Conservation (phyloP, 2,797 vertebrate species). For the Crenuchus spilurus region DNA sequence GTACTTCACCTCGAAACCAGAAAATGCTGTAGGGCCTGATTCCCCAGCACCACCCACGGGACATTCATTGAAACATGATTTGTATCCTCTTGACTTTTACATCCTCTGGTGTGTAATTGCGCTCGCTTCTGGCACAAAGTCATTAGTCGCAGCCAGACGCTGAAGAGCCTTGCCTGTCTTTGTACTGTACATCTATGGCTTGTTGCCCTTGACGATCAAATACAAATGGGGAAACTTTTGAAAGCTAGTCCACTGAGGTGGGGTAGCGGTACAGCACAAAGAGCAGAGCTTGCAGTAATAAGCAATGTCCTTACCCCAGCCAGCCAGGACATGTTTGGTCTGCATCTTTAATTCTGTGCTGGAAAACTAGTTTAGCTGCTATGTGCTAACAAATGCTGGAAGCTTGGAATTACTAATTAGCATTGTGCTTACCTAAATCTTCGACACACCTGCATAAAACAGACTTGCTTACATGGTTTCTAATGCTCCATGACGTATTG, state of each 20-base stretch:
- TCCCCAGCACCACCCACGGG: conserved; percentile 24
- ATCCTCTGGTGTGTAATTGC: conserved; percentile 72
- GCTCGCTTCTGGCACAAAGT: conserved; percentile 68
- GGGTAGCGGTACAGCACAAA: conserved; percentile 60
- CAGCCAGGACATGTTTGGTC: no score
- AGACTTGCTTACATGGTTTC: no score
- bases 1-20: neutral
- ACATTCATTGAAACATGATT: conserved; percentile 61
- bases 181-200: conserved; percentile 68
- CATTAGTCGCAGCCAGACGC: conserved; percentile 65
- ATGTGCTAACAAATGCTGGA: no score
- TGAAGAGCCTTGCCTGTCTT: conserved; percentile 55
- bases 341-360: no score
- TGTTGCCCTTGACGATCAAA: conserved; percentile 75
- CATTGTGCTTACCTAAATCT: no score
- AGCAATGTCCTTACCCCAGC: no score
- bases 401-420: no score
- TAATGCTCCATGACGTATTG: no score
- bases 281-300: conserved; percentile 67
- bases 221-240: conserved; percentile 66
- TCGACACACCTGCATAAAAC: no score
- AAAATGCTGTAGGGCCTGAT: conserved; percentile 9
- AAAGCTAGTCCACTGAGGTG: conserved; percentile 61
- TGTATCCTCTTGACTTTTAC: conserved; percentile 78
- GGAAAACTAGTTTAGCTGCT: no score